phyloP scores from a whole-genome alignment of 1,140 invertebrate genomes.

The Pararge aegeria region DNA sequence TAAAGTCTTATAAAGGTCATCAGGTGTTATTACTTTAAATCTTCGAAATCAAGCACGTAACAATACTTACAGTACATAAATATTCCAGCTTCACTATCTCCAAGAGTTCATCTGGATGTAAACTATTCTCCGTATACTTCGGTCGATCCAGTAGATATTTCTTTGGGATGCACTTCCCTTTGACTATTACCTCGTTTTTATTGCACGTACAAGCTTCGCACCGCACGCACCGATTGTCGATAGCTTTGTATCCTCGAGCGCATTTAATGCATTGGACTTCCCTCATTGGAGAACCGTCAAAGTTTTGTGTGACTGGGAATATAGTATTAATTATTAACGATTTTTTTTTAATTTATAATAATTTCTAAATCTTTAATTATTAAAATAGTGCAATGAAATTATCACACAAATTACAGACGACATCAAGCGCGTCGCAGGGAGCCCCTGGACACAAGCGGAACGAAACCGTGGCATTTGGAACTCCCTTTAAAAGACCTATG shows the following conservation, averaged over 20 bases:
- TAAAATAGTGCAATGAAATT: too few species aligned
- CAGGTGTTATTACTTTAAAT: not conserved
- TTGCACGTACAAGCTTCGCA: conserved; percentile 52
- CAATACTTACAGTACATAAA: conserved; percentile 53
- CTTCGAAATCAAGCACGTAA: not conserved
- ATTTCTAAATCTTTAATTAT: too few species aligned
- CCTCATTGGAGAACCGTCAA: conserved; percentile 61
- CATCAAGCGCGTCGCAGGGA: too few species aligned
- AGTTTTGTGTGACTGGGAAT: conserved; percentile 56
- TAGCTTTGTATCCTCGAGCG: conserved; percentile 46
- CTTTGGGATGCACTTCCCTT: conserved; percentile 53
- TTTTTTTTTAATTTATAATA: too few species aligned
- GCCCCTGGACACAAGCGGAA: too few species aligned
- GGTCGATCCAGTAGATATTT: conserved; percentile 49
- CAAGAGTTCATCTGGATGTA: conserved; percentile 47
- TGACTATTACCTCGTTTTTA: conserved; percentile 44
- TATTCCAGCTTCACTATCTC: conserved; percentile 64
- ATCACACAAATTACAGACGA: too few species aligned
- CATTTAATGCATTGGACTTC: conserved; percentile 67
- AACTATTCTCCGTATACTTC: conserved; percentile 46
- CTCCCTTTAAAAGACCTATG: too few species aligned
- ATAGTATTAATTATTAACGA: too few species aligned
- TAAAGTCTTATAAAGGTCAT: too few species aligned
- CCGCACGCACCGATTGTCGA: conserved; percentile 50
- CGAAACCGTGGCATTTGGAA: too few species aligned